Percentiles rank a stretch among this genome's conserved stretches.
Conservation (phyloP, 2,888 invertebrate species). For the Melitaea athalia region DNA sequence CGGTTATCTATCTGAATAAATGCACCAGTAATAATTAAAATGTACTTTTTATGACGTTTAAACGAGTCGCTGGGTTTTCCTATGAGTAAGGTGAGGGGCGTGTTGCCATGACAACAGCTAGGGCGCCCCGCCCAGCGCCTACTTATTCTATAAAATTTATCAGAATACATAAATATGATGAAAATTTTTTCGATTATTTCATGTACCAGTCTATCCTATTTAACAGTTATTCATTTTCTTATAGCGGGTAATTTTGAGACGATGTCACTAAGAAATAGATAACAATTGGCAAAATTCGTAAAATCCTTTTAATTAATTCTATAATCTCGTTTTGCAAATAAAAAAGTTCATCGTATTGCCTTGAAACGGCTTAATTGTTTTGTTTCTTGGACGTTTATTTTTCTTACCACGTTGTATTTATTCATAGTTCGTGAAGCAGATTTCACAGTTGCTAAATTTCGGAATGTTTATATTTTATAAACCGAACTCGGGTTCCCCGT, state of each 20-base stretch:
- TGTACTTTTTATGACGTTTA: constrained; percentile 9
- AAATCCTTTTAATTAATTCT: constrained; percentile 23
- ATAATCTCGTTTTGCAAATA: constrained; percentile 30
- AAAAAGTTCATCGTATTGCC: constrained; percentile 38
- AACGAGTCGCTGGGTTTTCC: constrained; percentile 39
- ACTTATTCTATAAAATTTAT: constrained; percentile 34
- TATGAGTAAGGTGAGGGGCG: constrained; percentile 55
- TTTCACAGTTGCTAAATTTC: constrained; percentile 14
- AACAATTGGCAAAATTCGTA: constrained; percentile 11
- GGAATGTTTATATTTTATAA: constrained; percentile 27
- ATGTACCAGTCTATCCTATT: neutral
- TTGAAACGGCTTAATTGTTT: constrained; percentile 39
- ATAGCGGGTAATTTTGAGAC: constrained; percentile 11
- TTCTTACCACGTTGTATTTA: neutral
- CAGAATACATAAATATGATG: neutral
- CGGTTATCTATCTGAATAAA: neutral
- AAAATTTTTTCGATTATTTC: neutral
- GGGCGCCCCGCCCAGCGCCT: constrained; percentile 69
- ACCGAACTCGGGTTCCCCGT: constrained; percentile 36
- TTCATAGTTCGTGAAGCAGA: neutral
- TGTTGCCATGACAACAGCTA: constrained; percentile 71
- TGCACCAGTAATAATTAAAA: neutral
- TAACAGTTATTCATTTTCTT: neutral
- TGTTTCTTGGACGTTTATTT: constrained; percentile 23
- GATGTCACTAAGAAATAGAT: constrained; percentile 24